Percentiles rank a stretch among this genome's conserved stretches.
Evolutionary conservation across 2,113 vertebrate species (phyloP).

Genomic region (Andinoacara biseriatus): DNA sequence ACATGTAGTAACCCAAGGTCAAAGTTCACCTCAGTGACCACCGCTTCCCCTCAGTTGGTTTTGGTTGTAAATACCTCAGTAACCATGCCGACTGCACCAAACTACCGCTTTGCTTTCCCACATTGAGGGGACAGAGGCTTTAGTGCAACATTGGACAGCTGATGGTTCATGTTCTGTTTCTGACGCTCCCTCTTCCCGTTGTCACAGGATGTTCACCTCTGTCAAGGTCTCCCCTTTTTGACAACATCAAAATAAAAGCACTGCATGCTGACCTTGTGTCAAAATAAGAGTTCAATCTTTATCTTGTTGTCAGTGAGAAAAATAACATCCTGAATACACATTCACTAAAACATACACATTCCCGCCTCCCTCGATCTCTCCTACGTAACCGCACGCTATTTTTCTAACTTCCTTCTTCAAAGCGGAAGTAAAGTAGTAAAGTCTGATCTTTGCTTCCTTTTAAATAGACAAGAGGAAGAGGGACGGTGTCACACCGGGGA

Average conservation of each 20-base stretch:
- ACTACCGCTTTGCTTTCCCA: constrained; percentile 27
- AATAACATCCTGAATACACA: constrained; percentile 38
- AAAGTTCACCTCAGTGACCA: constrained; percentile 2
- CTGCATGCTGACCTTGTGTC: constrained; percentile 25
- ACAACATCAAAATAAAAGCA: constrained; percentile 56
- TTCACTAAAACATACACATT: constrained; percentile 10
- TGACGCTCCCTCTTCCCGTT: not conserved
- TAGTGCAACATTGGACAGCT: constrained; percentile 1
- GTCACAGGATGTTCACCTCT: constrained; percentile 36
- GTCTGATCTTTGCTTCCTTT: not conserved
- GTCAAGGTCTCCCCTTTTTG: constrained; percentile 35
- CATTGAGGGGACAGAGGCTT: not conserved
- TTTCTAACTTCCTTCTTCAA: not conserved
- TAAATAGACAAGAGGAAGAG: not conserved
- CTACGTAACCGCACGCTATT: not conserved
- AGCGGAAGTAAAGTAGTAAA: not conserved
- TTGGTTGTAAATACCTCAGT: not conserved
- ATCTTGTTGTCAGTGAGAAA: constrained; percentile 25
- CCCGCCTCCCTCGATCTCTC: not conserved
- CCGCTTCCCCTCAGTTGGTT: constrained; percentile 5
- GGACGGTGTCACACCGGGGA: not conserved
- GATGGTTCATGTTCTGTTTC: constrained; percentile 12
- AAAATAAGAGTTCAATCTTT: constrained; percentile 45
- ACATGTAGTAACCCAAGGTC: constrained; percentile 1
- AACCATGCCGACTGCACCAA: not conserved